Percentiles rank a stretch among this genome's conserved stretches.
Evolutionary conservation across 1,140 invertebrate species (phyloP).

Genomic region (Carposina sasakii): DNA sequence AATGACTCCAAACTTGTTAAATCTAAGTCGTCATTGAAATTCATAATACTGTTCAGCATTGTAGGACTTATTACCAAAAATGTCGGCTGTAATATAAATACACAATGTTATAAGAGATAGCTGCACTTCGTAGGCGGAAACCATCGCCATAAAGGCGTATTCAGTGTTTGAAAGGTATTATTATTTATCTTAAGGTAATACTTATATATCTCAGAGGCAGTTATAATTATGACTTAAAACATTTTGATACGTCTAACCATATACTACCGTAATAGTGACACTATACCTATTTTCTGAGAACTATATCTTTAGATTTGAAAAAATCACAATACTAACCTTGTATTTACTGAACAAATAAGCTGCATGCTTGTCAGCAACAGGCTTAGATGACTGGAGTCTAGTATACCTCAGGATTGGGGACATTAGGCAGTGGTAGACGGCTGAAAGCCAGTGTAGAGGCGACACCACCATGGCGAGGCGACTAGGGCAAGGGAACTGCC

Average conservation of each 20-base stretch:
- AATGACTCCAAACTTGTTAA: slow-evolving; percentile 7
- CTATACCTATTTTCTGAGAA: too few species aligned
- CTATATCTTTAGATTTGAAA: background rate
- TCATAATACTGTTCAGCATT: slow-evolving; percentile 23
- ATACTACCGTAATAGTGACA: too few species aligned
- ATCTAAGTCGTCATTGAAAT: slow-evolving; percentile 10
- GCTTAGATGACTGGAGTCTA: slow-evolving; percentile 18
- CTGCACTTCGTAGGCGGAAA: too few species aligned
- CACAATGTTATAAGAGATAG: too few species aligned
- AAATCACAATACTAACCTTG: slow-evolving; percentile 18
- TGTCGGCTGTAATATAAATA: slow-evolving; percentile 29
- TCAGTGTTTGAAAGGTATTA: too few species aligned
- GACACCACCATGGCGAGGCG: slow-evolving; percentile 20
- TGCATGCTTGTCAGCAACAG: slow-evolving; percentile 16
- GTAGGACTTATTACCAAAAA: slow-evolving; percentile 25
- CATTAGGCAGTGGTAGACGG: slow-evolving; percentile 9
- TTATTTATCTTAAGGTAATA: background rate
- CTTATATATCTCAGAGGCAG: background rate
- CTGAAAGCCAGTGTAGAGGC: slow-evolving; percentile 32
- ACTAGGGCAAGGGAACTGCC: slow-evolving; percentile 20
- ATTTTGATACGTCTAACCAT: background rate
- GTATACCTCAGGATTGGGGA: slow-evolving; percentile 25
- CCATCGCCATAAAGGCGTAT: too few species aligned
- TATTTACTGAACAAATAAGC: slow-evolving; percentile 29
- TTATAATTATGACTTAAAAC: background rate